A percentile compares a stretch with the other conserved stretches of the same genome.
These are phyloP conservation scores for Poecile atricapillus DNA, from an alignment of 2,113 vertebrate species.

Conservation along the genomic window DNA sequence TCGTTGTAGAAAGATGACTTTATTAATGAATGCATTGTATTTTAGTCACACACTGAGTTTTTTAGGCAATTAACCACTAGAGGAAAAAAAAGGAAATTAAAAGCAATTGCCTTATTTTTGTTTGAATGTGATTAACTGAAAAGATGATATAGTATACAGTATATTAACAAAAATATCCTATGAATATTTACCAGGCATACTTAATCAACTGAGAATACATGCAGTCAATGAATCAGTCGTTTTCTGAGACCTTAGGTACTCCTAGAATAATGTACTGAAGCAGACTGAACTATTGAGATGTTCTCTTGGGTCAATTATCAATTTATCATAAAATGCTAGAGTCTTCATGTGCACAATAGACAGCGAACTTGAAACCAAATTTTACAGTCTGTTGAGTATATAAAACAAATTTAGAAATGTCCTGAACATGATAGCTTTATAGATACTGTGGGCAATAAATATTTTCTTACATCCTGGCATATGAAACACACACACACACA, in stretches of 20 bases:
- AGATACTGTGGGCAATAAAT: background rate
- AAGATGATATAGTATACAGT: background rate
- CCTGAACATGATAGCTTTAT: background rate
- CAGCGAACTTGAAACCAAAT: background rate
- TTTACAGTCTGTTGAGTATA: background rate
- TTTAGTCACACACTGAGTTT: constrained; percentile 22
- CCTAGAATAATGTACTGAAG: constrained; percentile 17
- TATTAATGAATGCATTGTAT: background rate
- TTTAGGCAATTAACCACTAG: constrained; percentile 18
- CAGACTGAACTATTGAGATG: background rate
- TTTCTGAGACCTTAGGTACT: constrained; percentile 33
- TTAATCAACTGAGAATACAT: constrained; percentile 22
- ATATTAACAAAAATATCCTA: constrained; percentile 30
- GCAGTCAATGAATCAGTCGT: constrained; percentile 9
- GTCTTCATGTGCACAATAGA: background rate
- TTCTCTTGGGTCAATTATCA: constrained; percentile 34
- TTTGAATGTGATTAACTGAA: constrained; percentile 35
- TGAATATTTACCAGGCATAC: constrained; percentile 48
- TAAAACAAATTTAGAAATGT: background rate
- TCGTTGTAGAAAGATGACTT: background rate
- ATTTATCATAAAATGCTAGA: constrained; percentile 23
- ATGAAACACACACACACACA: background rate
- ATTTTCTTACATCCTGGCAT: background rate
- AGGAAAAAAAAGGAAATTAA: background rate
- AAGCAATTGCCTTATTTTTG: constrained; percentile 40